These are phyloP conservation scores for Drosophila bunnanda DNA, from an alignment of 2,888 invertebrate genomes.

Conservation along the genomic window DNA sequence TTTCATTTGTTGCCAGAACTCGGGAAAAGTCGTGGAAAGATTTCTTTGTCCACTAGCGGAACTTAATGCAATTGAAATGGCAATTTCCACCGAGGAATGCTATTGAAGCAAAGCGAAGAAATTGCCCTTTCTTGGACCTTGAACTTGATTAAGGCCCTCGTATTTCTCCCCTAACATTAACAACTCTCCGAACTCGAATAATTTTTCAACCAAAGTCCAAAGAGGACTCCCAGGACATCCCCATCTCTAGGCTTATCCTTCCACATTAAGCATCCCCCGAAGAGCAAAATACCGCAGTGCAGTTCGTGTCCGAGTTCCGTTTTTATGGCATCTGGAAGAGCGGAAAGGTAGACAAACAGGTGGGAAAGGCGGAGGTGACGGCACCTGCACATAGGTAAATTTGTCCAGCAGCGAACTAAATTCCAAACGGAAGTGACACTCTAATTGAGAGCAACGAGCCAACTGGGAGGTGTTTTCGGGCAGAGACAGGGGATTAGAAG, in stretches of 20 bases:
- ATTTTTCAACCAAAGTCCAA: constrained; percentile 16
- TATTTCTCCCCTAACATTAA: constrained; percentile 6
- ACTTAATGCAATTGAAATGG: constrained; percentile 37
- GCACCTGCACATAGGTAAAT: constrained; percentile 58
- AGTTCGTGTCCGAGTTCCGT: constrained; percentile 53
- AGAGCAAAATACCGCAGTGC: constrained; percentile 45
- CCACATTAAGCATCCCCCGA: constrained; percentile 24
- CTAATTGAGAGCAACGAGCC: constrained; percentile 72
- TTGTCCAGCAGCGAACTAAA: constrained; percentile 58
- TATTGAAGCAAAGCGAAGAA: background rate
- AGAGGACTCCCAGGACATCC: constrained; percentile 26
- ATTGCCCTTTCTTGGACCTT: constrained; percentile 21
- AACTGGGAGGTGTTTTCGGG: constrained; percentile 51
- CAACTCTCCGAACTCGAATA: constrained; percentile 13
- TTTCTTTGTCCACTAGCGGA: constrained; percentile 26
- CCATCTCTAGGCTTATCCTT: constrained; percentile 3
- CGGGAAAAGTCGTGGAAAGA: constrained; percentile 11
- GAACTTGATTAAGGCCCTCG: constrained; percentile 32
- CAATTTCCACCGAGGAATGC: constrained; percentile 6
- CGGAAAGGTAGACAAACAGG: background rate
- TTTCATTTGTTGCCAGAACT: constrained; percentile 18
- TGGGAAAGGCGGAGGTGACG: constrained; percentile 1
- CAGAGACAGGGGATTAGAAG: constrained; percentile 3
- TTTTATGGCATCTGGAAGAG: constrained; percentile 51
- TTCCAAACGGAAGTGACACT: constrained; percentile 68